Base-by-base conservation (phyloP, 2,113 vertebrate species). In the Conger conger region DNA sequence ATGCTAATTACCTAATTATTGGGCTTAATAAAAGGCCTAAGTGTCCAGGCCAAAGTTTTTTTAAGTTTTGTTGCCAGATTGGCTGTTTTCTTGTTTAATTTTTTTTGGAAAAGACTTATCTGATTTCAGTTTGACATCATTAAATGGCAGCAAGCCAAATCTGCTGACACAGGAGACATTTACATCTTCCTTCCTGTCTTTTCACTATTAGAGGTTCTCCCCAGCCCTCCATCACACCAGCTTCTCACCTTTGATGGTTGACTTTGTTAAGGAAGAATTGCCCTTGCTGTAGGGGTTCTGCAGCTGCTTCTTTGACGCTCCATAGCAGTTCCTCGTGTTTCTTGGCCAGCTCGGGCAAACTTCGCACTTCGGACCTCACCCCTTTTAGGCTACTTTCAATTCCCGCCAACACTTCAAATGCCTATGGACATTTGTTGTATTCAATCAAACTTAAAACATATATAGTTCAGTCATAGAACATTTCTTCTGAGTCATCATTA, bases 241-340 rank as follows among this genome's bases (percentile, higher is more conserved):
- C 45, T 36, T 86, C 92, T 94, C 91, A 97, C 96, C 96, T 95
- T 85, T 93, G 90, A 83, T 92, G 87, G 82, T 89, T 90, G 45
- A 89, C 89, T 91, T 95, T 96, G 81, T 90, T 92, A 81, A 97
- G 79, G 85, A 97, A 93, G 80, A 87, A 40, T 86, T 53, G 92
- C 81, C 96, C 96, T 81, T 94, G 95, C n/a, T 94, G 94, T 87
- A 97, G 93, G 76, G 95, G 86, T 63, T 93, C 93, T 0, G 82
- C 86, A 87, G 95, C 88, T n/a, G 84, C 94, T 15, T 88, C 90
- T 89, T 91, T 94, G 86, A 96, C 92, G 86, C 82, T 89, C 88
- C 92, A 88, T 83, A 94, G 91, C 86, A 95, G 91, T 84, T 96
- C 93, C 80, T 94, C 85, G 1, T 96, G 94, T 86, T 92, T 94